These are phyloP conservation scores for Fundulus diaphanus DNA, from an alignment of 2,797 vertebrate genomes.

Conservation along the genomic window DNA sequence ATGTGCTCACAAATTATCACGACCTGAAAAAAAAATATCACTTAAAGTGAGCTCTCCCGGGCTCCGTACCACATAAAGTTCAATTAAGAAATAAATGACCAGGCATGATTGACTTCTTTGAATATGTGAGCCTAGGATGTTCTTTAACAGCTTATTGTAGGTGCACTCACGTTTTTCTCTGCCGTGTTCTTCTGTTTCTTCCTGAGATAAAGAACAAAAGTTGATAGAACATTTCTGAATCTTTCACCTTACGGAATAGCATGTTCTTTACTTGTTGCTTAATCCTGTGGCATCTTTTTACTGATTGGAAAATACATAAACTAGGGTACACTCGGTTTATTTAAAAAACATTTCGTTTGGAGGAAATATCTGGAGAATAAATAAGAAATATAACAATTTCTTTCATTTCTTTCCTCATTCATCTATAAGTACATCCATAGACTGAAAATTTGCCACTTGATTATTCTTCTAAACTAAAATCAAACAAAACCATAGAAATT, in stretches of 20 bases:
- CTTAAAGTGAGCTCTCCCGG: too few relatives aligned
- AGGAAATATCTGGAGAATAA: not conserved
- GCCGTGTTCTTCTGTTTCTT: slow-evolving; percentile 12
- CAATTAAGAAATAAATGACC: not conserved
- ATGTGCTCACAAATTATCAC: too few relatives aligned
- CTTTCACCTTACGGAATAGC: not conserved
- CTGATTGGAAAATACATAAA: not conserved
- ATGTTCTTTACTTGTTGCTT: not conserved
- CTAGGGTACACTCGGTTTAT: not conserved
- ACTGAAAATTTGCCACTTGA: not conserved
- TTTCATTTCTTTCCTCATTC: not conserved
- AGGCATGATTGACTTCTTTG: not conserved
- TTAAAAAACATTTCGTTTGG: not conserved
- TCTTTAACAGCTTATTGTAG: not conserved
- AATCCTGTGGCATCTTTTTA: not conserved
- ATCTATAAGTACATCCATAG: not conserved
- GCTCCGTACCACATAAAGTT: too few relatives aligned
- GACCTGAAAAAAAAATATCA: too few relatives aligned
- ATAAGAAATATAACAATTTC: not conserved
- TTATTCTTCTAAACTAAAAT: not conserved
- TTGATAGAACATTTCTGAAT: not conserved
- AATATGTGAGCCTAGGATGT: not conserved
- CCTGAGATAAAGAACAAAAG: slow-evolving; percentile 30
- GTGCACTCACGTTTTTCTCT: slow-evolving; percentile 48
- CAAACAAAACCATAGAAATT: too few relatives aligned